Conservation (phyloP, 2,888 invertebrate genomes). For the Monopis laevigella region DNA sequence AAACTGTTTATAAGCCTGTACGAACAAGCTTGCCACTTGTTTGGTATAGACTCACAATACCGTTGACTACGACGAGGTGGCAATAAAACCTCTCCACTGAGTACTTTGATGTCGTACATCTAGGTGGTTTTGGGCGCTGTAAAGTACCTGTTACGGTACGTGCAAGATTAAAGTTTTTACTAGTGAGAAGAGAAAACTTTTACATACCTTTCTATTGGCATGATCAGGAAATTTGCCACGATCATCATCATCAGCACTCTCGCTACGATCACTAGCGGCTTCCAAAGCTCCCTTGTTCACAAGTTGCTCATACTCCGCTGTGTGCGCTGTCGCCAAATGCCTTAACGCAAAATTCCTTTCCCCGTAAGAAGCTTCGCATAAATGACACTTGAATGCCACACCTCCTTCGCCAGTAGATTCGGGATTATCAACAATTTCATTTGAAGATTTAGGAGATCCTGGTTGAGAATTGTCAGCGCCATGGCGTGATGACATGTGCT, state of each 20-base stretch:
- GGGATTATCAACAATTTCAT: slow-evolving; percentile 34
- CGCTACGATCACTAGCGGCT: slow-evolving; percentile 68
- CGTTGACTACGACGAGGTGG: too few species aligned
- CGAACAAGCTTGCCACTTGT: too few species aligned
- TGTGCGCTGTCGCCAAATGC: slow-evolving; percentile 81
- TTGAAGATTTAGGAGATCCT: slow-evolving; percentile 39
- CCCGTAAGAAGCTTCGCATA: slow-evolving; percentile 88
- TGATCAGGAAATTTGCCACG: slow-evolving; percentile 87
- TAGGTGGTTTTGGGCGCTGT: too few species aligned
- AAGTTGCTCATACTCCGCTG: slow-evolving; percentile 82
- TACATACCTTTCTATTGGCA: slow-evolving; percentile 80
- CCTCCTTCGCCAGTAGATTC: slow-evolving; percentile 56
- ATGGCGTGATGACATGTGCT: slow-evolving; percentile 80
- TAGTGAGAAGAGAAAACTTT: too few species aligned
- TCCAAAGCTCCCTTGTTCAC: slow-evolving; percentile 80
- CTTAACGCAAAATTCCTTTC: slow-evolving; percentile 82
- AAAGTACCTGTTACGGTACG: too few species aligned
- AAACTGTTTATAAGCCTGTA: too few species aligned
- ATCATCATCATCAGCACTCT: slow-evolving; percentile 73
- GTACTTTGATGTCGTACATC: too few species aligned
- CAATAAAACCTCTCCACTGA: too few species aligned
- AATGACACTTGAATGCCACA: slow-evolving; percentile 89
- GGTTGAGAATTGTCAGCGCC: slow-evolving; percentile 54
- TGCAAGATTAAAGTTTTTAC: too few species aligned
- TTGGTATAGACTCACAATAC: too few species aligned